These are phyloP conservation scores for Gallinago jamesoni DNA, from an alignment of 2,113 vertebrate genomes.

Conservation along the genomic window DNA sequence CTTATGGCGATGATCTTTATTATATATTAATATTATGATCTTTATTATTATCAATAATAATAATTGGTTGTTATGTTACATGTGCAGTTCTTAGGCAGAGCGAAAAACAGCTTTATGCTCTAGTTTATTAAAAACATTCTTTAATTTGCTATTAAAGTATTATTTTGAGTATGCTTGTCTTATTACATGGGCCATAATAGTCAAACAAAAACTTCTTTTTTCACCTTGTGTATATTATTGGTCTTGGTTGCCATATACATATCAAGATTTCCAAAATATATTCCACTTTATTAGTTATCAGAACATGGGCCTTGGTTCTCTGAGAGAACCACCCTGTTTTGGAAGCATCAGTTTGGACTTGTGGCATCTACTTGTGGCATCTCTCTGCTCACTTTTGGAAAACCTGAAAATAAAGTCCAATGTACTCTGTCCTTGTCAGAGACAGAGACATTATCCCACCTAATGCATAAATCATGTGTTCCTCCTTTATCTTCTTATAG, in stretches of 20 bases:
- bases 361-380: not conserved
- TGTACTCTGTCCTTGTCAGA: not conserved
- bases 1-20: not conserved
- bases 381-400: not conserved
- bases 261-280: not conserved
- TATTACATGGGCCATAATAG: accelerated
- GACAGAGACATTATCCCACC: not conserved
- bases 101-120: not conserved
- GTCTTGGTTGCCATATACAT: not conserved
- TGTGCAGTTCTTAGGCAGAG: not conserved
- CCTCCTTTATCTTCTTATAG: not conserved
- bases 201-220: not conserved
- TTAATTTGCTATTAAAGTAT: not conserved
- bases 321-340: not conserved
- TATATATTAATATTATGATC: not conserved
- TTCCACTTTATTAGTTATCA: not conserved
- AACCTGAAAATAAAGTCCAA: not conserved
- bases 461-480: not conserved
- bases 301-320: not conserved
- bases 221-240: not conserved
- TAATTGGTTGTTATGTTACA: not conserved
- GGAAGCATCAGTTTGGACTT: not conserved
- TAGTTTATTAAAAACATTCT: not conserved
- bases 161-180: not conserved
- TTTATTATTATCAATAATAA: not conserved